Conservation (phyloP, 2,888 invertebrate species). For the Myopa testacea region DNA sequence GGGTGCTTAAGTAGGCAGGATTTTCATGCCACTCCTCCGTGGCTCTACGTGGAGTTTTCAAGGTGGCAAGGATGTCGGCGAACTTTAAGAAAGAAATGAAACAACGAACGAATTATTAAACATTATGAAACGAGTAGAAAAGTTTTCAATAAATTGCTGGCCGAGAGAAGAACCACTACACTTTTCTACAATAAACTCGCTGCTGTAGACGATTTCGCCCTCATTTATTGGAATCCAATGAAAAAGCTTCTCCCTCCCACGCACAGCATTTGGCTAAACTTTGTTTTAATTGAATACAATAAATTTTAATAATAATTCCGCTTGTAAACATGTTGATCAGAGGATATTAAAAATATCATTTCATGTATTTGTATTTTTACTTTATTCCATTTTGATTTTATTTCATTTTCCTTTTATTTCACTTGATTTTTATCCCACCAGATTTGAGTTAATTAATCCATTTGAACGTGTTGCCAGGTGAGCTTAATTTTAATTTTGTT, state of each 20-base stretch:
- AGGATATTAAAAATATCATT: neutral
- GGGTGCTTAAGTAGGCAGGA: conserved; percentile 30
- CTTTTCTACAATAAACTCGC: too few species aligned
- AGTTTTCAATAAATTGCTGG: too few species aligned
- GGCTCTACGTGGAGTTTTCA: neutral
- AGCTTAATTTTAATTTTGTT: neutral
- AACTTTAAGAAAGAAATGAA: neutral
- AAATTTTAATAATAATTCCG: neutral
- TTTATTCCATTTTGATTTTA: too few species aligned
- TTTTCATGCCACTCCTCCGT: neutral
- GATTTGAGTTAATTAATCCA: neutral
- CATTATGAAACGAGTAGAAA: neutral
- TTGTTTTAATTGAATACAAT: too few species aligned
- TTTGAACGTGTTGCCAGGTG: neutral
- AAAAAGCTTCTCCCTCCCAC: too few species aligned
- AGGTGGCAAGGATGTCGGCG: neutral
- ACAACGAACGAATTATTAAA: neutral
- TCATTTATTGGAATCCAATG: too few species aligned
- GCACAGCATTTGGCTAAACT: too few species aligned
- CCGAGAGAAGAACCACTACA: too few species aligned
- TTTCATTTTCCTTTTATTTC: too few species aligned
- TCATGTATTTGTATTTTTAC: neutral
- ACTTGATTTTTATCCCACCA: too few species aligned
- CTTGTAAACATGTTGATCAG: neutral
- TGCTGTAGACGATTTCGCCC: too few species aligned